These are phyloP conservation scores for Coracias cyanogaster DNA, from an alignment of 2,797 vertebrate species.

Conservation along the genomic window DNA sequence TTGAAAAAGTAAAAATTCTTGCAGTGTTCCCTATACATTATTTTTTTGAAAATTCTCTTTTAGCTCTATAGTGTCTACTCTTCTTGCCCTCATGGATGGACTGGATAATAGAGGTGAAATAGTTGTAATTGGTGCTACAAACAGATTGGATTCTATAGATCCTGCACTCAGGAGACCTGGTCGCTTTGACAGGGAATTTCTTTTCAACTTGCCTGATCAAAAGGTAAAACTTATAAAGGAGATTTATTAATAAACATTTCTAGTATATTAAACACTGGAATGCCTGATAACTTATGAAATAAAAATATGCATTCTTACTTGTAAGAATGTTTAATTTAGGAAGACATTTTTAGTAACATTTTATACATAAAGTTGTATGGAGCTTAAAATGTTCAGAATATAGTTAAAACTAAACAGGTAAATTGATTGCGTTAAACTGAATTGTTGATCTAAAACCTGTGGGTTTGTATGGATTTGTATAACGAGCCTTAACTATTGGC, in stretches of 20 bases:
- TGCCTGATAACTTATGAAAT: neutral
- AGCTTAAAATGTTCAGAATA: neutral
- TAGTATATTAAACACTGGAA: neutral
- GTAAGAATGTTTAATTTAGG: neutral
- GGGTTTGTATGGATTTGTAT: neutral
- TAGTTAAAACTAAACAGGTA: neutral
- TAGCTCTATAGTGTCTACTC: constrained; percentile 98
- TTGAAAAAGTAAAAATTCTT: neutral
- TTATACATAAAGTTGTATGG: neutral
- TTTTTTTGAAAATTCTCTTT: constrained; percentile 24
- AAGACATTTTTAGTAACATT: neutral
- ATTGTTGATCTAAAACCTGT: neutral
- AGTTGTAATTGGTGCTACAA: constrained; percentile 99
- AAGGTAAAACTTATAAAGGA: constrained; percentile 82
- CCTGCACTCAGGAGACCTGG: constrained; percentile 99
- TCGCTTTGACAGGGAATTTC: constrained; percentile 99
- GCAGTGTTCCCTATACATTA: neutral
- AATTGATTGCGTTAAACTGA: neutral
- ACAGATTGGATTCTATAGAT: constrained; percentile 99
- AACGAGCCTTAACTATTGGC: neutral
- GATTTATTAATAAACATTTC: neutral
- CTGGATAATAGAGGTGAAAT: constrained; percentile 99
- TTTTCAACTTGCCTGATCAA: constrained; percentile 97
- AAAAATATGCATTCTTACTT: neutral
- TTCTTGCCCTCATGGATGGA: constrained; percentile 98